Evolutionary conservation across 2,113 vertebrate genomes (phyloP), one percentile per base, ranked within the genome.

Genomic region (Amphiprion ocellaris): DNA sequence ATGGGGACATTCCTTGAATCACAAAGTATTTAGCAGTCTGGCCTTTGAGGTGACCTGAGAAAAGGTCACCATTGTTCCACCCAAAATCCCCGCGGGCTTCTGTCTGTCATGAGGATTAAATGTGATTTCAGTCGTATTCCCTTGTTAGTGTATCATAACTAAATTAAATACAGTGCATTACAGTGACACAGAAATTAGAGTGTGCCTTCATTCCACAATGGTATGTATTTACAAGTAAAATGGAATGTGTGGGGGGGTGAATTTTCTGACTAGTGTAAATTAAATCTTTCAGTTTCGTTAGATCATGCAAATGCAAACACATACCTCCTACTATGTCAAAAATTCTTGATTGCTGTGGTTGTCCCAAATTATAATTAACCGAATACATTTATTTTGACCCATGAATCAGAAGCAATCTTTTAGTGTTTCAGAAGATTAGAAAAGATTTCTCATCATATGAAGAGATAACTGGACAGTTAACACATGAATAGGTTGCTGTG

Each of bases 71-170:
- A 14, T 46, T 52, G 69, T 41, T 72, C 15, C 46, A 72, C n/a
- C 33, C 16, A 8, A 44, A 66, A 71, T 75, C 28, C 67, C 75
- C 9, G 37, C 46, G 21, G 79, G 78, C 49, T 49, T 16, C 16
- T 33, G 52, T 49, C 72, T 74, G 72, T 84, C 81, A 79, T 47
- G 15, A 70, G 52, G 41, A 87, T 82, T 58, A 72, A 66, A 78
- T 56, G 17, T 1, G 3, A 47, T 50, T 77, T 72, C 24, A 68
- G 70, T 78, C 63, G 47, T 55, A 24, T 39, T 78, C 47, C 46
- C 14, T 15, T 47, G 46, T 47, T 16, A 47, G 46, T 47, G 28
- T 66, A 66, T 52, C 47, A 66, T 33, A 16, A 30, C 26, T 52
- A 30, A 8, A 33, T 52, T 66, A 66, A 52, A 37, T 52, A 33